Evolutionary conservation across 2,797 vertebrate species (phyloP), one percentile per base, ranked within the genome.

Genomic region (Hippocampus kuda): DNA sequence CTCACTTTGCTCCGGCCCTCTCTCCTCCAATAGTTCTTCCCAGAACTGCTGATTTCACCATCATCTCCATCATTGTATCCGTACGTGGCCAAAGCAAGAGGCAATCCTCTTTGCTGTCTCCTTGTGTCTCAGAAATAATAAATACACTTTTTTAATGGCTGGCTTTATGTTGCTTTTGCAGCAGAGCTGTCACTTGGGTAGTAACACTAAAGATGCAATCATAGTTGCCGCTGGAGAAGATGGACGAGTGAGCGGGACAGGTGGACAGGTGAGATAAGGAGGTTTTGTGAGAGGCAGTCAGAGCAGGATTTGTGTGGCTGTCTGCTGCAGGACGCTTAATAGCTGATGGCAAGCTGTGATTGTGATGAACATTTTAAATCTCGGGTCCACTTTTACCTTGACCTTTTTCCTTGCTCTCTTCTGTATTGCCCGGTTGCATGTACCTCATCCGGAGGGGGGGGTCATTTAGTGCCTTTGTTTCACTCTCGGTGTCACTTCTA

Each of bases 251-350:
- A 86, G 84, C 71, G 80, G 88, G 86, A 89, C 89, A 91, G 88
- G 88, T 90, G 89, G 88, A 91, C 89, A 91, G 88, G 88, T 90
- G 88, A 88, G 90, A 91, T 90, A 91, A 90, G 89, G 76, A 88
- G 86, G 85, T 84, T 88, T 84, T 87, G 85, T 85, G 86, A 86
- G 87, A 86, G 79, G 77, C 84, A 83, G 84, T 85, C 84, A 80
- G 85, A 81, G 77, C 84, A 82, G 87, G 84, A 88, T 89, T 87
- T 88, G 86, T 88, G 88, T 79, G 83, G 81, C 82, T 83, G 88
- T 90, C 88, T 85, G 67, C 85, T 66, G 83, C 79, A 59, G 82
- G 84, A 87, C 85, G 78, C 85, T 88, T 88, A 90, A 89, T 90
- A 88, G 87, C 87, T 89, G 88, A 90, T 90, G 85, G 86, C 85